Evolutionary conservation across 2,888 invertebrate species (phyloP).

Genomic region (Ischnura elegans): DNA sequence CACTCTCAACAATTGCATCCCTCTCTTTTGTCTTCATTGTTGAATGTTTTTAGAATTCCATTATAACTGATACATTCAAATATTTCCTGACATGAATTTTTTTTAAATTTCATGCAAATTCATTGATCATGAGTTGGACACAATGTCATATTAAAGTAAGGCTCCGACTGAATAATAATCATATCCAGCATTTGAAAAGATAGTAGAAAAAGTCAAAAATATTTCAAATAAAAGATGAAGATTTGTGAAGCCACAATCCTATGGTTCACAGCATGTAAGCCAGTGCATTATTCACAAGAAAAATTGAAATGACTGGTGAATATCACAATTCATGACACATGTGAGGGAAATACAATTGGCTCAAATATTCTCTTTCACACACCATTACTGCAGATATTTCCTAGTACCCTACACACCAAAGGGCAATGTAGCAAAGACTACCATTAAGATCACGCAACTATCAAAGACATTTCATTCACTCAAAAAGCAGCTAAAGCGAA

Average conservation of each 20-base stretch:
- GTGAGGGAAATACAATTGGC: not conserved
- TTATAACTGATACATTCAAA: not conserved
- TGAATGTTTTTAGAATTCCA: not conserved
- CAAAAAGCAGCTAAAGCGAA: too few species aligned
- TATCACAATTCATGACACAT: not conserved
- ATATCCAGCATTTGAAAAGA: too few species aligned
- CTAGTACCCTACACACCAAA: not conserved
- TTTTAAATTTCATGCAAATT: not conserved
- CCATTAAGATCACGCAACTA: not conserved
- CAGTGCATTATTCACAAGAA: not conserved
- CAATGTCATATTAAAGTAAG: not conserved
- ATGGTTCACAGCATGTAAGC: not conserved
- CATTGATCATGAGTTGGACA: not conserved
- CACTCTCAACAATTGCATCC: not conserved
- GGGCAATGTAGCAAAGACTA: not conserved
- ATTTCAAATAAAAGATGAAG: not conserved
- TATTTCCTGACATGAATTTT: not conserved
- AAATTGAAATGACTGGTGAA: not conserved
- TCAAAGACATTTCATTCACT: not conserved
- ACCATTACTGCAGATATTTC: not conserved
- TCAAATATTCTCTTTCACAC: not conserved
- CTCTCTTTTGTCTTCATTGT: not conserved
- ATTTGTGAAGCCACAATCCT: not conserved
- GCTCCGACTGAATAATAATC: not conserved
- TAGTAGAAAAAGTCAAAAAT: not conserved